Percentiles rank a stretch among this genome's conserved stretches.
These are phyloP conservation scores for Lepidurus packardi DNA, from an alignment of 1,140 invertebrate species.

Conservation along the genomic window DNA sequence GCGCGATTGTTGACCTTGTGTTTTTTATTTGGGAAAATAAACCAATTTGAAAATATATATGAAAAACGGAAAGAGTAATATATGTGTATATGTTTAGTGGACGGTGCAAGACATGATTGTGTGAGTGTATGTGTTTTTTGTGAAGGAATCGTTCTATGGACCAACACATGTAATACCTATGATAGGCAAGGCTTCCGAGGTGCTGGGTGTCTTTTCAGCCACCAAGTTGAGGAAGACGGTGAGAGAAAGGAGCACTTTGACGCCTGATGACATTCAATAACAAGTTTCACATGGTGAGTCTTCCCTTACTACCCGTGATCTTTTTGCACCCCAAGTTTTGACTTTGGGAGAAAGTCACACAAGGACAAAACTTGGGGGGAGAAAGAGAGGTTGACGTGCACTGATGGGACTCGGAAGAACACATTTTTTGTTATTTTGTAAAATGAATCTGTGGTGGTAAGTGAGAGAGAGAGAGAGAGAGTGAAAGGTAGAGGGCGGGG, in stretches of 20 bases:
- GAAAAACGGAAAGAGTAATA: not conserved
- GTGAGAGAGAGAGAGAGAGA: not conserved
- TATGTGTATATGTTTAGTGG: not conserved
- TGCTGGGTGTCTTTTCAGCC: slow-evolving; percentile 58
- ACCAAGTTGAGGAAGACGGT: slow-evolving; percentile 66
- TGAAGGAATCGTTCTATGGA: not conserved
- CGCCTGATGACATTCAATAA: slow-evolving; percentile 48
- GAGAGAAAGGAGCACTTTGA: slow-evolving; percentile 64
- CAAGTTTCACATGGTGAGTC: not conserved
- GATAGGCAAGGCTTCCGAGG: slow-evolving; percentile 59
- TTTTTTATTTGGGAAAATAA: not conserved
- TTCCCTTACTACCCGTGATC: not conserved
- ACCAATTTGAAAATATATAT: not conserved
- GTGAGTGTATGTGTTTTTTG: not conserved
- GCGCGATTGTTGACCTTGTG: not conserved
- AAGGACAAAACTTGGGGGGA: no score
- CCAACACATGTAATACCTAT: slow-evolving; percentile 48
- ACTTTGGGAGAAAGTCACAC: no score
- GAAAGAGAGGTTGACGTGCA: no score
- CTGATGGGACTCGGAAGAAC: no score
- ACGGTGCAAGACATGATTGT: not conserved
- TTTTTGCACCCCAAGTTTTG: no score
- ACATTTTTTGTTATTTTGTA: no score
- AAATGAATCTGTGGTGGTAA: not conserved
- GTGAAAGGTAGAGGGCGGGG: not conserved